These are phyloP conservation scores for Ceratoteleas bidentatus DNA, from an alignment of 1,140 invertebrate species.

Conservation along the genomic window DNA sequence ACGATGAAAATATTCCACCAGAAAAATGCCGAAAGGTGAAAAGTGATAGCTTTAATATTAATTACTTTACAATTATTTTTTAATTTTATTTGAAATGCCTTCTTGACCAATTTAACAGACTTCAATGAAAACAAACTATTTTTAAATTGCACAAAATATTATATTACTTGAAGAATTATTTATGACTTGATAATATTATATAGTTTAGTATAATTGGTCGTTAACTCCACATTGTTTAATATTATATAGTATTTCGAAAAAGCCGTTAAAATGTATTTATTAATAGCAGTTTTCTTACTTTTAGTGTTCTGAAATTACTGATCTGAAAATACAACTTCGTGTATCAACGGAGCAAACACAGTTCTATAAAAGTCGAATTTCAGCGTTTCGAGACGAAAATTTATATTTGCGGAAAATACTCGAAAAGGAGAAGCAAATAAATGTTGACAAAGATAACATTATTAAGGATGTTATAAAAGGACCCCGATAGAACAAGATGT, in stretches of 20 bases:
- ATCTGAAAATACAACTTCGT: constrained; percentile 13
- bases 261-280: not conserved
- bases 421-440: constrained; percentile 17
- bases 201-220: no score
- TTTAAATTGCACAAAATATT: constrained; percentile 1
- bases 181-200: no score
- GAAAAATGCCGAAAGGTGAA: constrained; percentile 22
- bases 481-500: no score
- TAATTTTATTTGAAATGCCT: no score
- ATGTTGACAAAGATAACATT: constrained; percentile 22
- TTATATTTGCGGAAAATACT: constrained; percentile 15
- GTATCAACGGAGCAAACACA: constrained; percentile 4
- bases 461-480: constrained; percentile 19
- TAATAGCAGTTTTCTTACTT: not conserved
- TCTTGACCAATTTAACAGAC: no score
- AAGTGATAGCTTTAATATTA: constrained; percentile 3
- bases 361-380: constrained; percentile 12
- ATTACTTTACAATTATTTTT: constrained; percentile 4
- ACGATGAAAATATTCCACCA: constrained; percentile 19
- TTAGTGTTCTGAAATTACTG: constrained; percentile 21
- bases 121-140: no score
- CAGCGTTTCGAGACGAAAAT: constrained; percentile 9
- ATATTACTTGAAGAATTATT: not conserved
- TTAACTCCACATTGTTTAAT: no score
- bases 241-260: not conserved